These are phyloP conservation scores for Dexiosoma caninum DNA, from an alignment of 2,888 invertebrate species.

Conservation along the genomic window DNA sequence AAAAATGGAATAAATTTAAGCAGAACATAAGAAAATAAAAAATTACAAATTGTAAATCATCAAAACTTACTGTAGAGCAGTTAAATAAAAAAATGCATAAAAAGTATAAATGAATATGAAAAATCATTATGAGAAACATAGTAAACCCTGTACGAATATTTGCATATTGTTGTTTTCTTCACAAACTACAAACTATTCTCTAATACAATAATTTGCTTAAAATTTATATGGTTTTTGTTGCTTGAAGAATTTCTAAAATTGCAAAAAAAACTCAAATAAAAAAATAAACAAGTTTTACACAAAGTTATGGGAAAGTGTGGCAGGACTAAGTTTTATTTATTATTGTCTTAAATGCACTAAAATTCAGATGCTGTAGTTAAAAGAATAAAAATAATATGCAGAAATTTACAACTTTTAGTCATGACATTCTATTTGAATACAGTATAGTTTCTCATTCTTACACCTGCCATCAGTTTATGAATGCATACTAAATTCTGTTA, in stretches of 20 bases:
- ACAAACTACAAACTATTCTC: too few relatives aligned
- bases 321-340: background rate
- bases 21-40: too few relatives aligned
- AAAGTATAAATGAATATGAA: background rate
- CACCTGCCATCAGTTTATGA: too few relatives aligned
- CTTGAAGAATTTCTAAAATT: background rate
- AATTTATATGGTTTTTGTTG: constrained; percentile 25
- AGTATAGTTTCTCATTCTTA: too few relatives aligned
- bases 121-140: constrained; percentile 13
- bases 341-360: background rate
- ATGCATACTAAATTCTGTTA: too few relatives aligned
- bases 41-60: constrained; percentile 55
- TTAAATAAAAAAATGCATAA: background rate
- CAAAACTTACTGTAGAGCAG: constrained; percentile 25
- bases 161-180: constrained; percentile 24
- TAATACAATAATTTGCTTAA: constrained; percentile 48
- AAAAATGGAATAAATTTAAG: constrained; percentile 6
- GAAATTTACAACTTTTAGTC: too few relatives aligned
- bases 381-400: too few relatives aligned
- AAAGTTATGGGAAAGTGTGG: background rate
- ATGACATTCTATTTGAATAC: too few relatives aligned
- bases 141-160: constrained; percentile 8
- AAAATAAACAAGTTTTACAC: background rate
- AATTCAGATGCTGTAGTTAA: background rate
- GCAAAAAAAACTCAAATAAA: background rate